Conservation (phyloP, 2,888 invertebrate species). For the Lordiphosa andalusiaca region DNA sequence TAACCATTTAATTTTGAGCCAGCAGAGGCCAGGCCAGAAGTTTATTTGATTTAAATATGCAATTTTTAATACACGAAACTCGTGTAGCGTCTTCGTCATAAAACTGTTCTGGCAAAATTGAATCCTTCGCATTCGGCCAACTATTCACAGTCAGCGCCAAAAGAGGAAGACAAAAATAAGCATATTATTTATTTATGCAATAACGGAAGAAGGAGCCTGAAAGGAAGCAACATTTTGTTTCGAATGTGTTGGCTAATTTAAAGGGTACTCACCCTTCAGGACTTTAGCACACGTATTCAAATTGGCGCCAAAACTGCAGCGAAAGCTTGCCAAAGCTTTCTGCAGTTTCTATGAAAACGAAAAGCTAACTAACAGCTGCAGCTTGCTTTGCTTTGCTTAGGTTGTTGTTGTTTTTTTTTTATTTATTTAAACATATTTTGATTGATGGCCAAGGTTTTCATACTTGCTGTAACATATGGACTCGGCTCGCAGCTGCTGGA, state of each 20-base stretch:
- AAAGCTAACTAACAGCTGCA: constrained; percentile 18
- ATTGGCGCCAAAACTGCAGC: constrained; percentile 45
- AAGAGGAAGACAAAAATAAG: constrained; percentile 63
- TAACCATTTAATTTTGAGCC: constrained; percentile 56
- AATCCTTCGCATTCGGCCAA: constrained; percentile 42
- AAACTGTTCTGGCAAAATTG: constrained; percentile 40
- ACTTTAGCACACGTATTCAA: neutral
- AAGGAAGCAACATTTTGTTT: constrained; percentile 25
- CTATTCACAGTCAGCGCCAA: constrained; percentile 47
- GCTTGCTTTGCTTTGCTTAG: constrained; percentile 31
- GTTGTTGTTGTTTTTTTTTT: no score
- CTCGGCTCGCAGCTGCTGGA: no score
- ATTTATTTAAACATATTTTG: neutral
- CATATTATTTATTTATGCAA: constrained; percentile 69
- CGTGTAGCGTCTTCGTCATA: constrained; percentile 6
- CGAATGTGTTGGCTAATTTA: no score
- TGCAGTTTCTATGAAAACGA: constrained; percentile 9
- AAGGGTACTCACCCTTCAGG: neutral
- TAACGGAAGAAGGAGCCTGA: constrained; percentile 43
- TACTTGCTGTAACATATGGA: no score
- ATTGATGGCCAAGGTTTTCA: no score
- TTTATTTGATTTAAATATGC: constrained; percentile 70
- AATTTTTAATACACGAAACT: constrained; percentile 43
- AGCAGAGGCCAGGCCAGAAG: constrained; percentile 2
- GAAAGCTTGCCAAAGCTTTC: constrained; percentile 55